Percentiles rank a stretch among this genome's conserved stretches.
Evolutionary conservation across 2,797 vertebrate species (phyloP).

Genomic region (Cynopterus sphinx): DNA sequence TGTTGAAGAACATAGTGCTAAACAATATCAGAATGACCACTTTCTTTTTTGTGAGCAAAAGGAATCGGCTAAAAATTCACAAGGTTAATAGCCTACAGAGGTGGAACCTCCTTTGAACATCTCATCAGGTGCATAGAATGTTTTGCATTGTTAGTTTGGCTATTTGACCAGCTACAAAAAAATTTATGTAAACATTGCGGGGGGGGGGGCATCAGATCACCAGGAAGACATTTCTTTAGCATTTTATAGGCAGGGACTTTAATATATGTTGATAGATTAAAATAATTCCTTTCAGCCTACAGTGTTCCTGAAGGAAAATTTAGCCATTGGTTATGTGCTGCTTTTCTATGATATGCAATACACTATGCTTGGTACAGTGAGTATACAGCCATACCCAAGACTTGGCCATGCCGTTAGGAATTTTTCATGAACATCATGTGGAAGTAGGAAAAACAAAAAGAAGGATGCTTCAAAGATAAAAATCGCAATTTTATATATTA

Average conservation of each 20-base stretch:
- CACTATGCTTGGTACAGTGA: not conserved
- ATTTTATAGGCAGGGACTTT: not conserved
- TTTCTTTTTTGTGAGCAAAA: slow-evolving; percentile 25
- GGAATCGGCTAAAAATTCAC: not conserved
- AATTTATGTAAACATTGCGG: not conserved
- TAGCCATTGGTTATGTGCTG: not conserved
- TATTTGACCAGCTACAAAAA: not conserved
- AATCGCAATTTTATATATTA: not conserved
- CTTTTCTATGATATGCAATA: fast-evolving
- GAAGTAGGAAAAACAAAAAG: not conserved
- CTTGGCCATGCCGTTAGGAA: not conserved
- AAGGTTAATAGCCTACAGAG: not conserved
- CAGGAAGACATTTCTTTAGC: slow-evolving; percentile 1
- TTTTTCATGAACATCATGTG: not conserved
- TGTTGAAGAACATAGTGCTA: not conserved
- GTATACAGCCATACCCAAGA: not conserved
- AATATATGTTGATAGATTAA: not conserved
- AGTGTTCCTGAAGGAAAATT: not conserved
- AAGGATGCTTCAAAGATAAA: not conserved
- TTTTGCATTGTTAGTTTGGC: not conserved
- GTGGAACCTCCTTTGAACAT: not conserved
- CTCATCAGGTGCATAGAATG: not conserved
- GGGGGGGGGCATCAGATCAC: not conserved
- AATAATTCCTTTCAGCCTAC: not conserved
- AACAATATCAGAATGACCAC: not conserved